Percentiles rank a stretch among this genome's conserved stretches.
Conservation (phyloP, 2,797 vertebrate species). For the Trachurus trachurus region DNA sequence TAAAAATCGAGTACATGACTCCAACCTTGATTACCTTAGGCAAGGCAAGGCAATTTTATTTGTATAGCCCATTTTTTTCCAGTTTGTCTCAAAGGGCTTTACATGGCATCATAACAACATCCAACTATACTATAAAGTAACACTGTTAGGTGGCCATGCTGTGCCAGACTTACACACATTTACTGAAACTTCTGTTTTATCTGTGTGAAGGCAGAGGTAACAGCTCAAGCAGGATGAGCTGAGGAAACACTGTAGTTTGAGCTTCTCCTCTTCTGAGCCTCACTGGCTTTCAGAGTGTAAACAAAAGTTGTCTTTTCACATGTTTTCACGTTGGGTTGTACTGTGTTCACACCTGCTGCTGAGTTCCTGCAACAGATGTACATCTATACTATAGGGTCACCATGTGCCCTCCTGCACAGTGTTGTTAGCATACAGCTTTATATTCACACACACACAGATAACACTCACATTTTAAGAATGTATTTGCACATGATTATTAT, state of each 20-base stretch:
- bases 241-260: conserved; percentile 55
- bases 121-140: neutral
- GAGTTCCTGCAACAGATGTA: conserved; percentile 67
- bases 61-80: too few species aligned
- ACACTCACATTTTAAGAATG: conserved; percentile 47
- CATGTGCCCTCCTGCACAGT: conserved; percentile 25
- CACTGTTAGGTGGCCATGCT: neutral
- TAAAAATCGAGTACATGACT: too few species aligned
- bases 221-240: conserved; percentile 26
- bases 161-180: conserved; percentile 21
- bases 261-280: conserved; percentile 56
- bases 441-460: conserved; percentile 43
- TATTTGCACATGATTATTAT: conserved; percentile 62
- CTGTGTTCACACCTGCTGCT: conserved; percentile 73
- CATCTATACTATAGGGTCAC: conserved; percentile 56
- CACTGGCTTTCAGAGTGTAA: conserved; percentile 68
- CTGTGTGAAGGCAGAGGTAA: conserved; percentile 25
- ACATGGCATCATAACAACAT: too few species aligned
- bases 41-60: too few species aligned
- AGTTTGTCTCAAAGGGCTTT: too few species aligned
- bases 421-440: conserved; percentile 51
- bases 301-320: conserved; percentile 66
- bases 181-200: conserved; percentile 25
- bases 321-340: conserved; percentile 48
- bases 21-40: too few species aligned